Conservation (phyloP, 1,140 invertebrate species). For the Plectus sambesii region DNA sequence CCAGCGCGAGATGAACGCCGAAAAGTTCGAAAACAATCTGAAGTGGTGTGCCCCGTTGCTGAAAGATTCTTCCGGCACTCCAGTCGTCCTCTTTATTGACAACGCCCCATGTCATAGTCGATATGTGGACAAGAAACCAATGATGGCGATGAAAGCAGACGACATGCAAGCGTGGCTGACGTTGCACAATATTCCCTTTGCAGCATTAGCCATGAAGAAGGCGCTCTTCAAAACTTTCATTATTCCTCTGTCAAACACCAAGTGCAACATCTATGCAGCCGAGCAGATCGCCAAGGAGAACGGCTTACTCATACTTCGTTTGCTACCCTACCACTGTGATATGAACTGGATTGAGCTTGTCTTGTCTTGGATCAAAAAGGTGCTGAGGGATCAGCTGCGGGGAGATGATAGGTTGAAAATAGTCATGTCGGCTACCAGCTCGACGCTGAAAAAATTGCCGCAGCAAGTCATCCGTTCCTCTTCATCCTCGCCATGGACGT, state of each 20-base stretch:
- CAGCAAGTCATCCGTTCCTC: too few relatives aligned
- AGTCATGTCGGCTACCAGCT: too few relatives aligned
- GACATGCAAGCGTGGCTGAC: neutral
- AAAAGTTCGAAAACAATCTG: slow-evolving; percentile 1
- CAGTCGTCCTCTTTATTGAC: slow-evolving; percentile 1
- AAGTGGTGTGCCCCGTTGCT: neutral
- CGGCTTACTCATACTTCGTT: neutral
- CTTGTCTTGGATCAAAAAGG: slow-evolving; percentile 1
- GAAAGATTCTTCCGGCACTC: neutral
- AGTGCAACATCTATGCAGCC: neutral
- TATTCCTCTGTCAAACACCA: neutral
- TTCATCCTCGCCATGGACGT: too few relatives aligned
- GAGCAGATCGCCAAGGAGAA: neutral
- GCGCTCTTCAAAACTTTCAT: neutral
- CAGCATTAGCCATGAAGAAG: neutral
- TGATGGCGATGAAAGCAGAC: neutral
- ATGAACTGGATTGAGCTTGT: slow-evolving; percentile 6
- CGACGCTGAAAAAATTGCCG: too few relatives aligned
- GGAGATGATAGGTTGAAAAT: too few relatives aligned
- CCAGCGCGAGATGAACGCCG: slow-evolving; percentile 8
- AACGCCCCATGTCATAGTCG: slow-evolving; percentile 4
- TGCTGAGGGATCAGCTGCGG: neutral
- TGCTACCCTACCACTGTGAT: slow-evolving; percentile 1
- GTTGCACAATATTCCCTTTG: slow-evolving; percentile 2
- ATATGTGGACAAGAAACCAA: neutral